Evolutionary conservation across 2,113 vertebrate species (phyloP).

Genomic region (Scomber colias): DNA sequence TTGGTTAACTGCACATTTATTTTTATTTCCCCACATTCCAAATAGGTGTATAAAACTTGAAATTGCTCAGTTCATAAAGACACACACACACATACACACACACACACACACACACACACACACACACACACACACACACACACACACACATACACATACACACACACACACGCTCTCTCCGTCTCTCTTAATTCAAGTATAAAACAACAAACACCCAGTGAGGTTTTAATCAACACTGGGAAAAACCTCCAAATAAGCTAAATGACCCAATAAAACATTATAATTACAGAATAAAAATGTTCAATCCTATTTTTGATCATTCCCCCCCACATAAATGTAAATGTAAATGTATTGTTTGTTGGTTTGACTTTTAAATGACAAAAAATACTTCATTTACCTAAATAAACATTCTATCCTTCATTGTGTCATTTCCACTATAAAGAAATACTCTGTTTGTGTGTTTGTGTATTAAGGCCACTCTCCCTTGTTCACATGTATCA

Average conservation of each 20-base stretch:
- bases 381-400: neutral
- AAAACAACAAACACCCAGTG: slow-evolving; percentile 50
- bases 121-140: too few relatives aligned
- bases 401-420: neutral
- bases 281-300: slow-evolving; percentile 46
- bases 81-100: slow-evolving; percentile 22
- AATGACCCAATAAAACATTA: slow-evolving; percentile 57
- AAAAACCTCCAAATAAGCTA: slow-evolving; percentile 40
- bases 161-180: too few relatives aligned
- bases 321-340: neutral
- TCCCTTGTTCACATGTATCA: slow-evolving; percentile 15
- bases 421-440: neutral
- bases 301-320: neutral
- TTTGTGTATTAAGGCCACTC: neutral
- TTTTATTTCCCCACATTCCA: slow-evolving; percentile 55
- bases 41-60: slow-evolving; percentile 56
- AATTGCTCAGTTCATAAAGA: slow-evolving; percentile 67
- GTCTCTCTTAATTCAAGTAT: slow-evolving; percentile 31
- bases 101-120: too few relatives aligned
- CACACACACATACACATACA: too few relatives aligned
- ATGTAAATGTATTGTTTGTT: slow-evolving; percentile 24
- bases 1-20: slow-evolving; percentile 45
- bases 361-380: slow-evolving; percentile 6
- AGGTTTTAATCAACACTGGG: slow-evolving; percentile 51
- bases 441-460: neutral